These are phyloP conservation scores for Micrastur ruficollis DNA, from an alignment of 2,797 vertebrate species.

Conservation along the genomic window DNA sequence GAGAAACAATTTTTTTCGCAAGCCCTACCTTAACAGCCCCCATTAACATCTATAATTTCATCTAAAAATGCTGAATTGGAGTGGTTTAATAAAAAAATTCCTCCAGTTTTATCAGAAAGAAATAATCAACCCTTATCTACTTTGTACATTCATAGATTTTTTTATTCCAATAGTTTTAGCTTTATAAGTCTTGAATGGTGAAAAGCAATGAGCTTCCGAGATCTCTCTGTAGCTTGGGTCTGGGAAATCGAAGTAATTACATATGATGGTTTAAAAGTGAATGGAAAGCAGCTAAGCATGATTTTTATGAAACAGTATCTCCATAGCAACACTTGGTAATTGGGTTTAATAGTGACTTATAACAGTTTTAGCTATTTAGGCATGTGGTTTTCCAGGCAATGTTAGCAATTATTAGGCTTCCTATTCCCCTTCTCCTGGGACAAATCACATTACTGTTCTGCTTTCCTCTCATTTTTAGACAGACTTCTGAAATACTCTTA, in stretches of 20 bases:
- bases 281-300: neutral
- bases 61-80: neutral
- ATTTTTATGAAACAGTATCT: neutral
- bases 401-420: neutral
- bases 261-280: neutral
- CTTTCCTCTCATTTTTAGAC: neutral
- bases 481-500: neutral
- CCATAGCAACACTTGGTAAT: neutral
- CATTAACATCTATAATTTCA: neutral
- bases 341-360: neutral
- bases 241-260: constrained; percentile 4
- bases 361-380: neutral
- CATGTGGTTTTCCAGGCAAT: neutral
- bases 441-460: neutral
- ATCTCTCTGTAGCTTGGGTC: neutral
- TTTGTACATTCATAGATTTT: neutral
- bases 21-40: neutral
- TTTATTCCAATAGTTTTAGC: neutral
- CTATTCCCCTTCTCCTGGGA: neutral
- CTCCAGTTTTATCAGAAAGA: neutral
- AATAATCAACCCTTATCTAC: neutral
- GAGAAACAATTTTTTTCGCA: neutral
- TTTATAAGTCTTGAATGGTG: neutral
- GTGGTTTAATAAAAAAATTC: neutral
- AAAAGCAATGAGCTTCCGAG: neutral